Evolutionary conservation across 2,888 invertebrate species (phyloP).

Genomic region (Formica aserva): DNA sequence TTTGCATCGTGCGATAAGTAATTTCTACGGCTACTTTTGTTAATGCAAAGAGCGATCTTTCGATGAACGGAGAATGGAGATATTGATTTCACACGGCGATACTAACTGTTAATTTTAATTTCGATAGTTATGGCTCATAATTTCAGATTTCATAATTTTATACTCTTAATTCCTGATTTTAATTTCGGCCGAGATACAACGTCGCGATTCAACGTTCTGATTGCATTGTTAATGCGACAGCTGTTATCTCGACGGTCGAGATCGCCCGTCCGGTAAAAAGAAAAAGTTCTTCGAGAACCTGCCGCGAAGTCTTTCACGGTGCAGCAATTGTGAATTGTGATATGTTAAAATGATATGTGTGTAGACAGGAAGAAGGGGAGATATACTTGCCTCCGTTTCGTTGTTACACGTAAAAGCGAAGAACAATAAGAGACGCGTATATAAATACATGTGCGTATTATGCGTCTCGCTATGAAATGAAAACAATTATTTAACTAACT

Average conservation of each 20-base stretch:
- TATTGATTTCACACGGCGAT: conserved; percentile 18
- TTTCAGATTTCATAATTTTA: conserved; percentile 7
- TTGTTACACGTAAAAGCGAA: conserved; percentile 26
- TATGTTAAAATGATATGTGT: conserved; percentile 49
- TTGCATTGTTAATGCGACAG: conserved; percentile 56
- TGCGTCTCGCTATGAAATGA: conserved; percentile 8
- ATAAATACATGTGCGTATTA: conserved; percentile 3
- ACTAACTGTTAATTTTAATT: neutral
- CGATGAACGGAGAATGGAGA: neutral
- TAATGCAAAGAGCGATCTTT: neutral
- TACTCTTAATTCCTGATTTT: conserved; percentile 10
- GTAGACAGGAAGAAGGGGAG: conserved; percentile 55
- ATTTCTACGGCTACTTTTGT: neutral
- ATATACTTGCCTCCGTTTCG: conserved; percentile 47
- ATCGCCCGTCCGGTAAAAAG: conserved; percentile 48
- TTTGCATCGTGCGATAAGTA: conserved; percentile 2
- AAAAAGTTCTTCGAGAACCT: conserved; percentile 35
- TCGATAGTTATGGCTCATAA: conserved; percentile 2
- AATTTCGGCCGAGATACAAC: conserved; percentile 33
- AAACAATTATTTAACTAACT: conserved; percentile 16
- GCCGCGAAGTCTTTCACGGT: conserved; percentile 46
- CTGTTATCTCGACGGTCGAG: conserved; percentile 47
- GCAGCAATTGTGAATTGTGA: conserved; percentile 49
- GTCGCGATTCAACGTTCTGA: conserved; percentile 42
- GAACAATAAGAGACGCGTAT: conserved; percentile 6